These are phyloP conservation scores for Catagonus wagneri DNA, from an alignment of 2,113 vertebrate genomes.

Conservation along the genomic window DNA sequence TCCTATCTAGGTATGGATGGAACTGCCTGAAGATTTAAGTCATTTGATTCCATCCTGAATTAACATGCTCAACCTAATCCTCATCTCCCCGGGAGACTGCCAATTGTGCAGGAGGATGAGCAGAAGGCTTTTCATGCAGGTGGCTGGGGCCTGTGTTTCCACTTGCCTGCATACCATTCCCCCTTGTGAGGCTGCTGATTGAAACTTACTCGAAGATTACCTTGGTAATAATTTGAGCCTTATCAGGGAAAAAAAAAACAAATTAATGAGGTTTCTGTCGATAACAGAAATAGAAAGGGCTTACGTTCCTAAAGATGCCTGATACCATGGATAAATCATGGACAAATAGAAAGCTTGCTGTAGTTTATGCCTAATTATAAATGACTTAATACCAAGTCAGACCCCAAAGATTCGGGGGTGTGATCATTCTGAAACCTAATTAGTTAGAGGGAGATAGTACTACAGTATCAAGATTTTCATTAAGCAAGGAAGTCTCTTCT, in stretches of 20 bases:
- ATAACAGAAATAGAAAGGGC: conserved; percentile 82
- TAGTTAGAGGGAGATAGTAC: conserved; percentile 74
- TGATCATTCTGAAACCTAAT: conserved; percentile 82
- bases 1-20: conserved; percentile 33
- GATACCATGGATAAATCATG: conserved; percentile 78
- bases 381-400: conserved; percentile 82
- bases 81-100: conserved; percentile 71
- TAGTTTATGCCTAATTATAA: conserved; percentile 85
- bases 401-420: conserved; percentile 81
- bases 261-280: conserved; percentile 79
- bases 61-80: conserved; percentile 81
- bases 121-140: conserved; percentile 67
- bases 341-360: conserved; percentile 79
- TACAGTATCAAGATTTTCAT: conserved; percentile 74
- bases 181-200: conserved; percentile 66
- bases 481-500: conserved; percentile 47
- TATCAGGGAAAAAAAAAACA: conserved; percentile 59
- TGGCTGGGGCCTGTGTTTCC: conserved; percentile 69
- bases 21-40: conserved; percentile 74
- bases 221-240: conserved; percentile 81
- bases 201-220: conserved; percentile 77
- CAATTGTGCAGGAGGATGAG: conserved; percentile 41
- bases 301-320: conserved; percentile 82
- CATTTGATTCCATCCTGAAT: conserved; percentile 76
- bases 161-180: conserved; percentile 76